Evolutionary conservation across 2,113 vertebrate genomes (phyloP).

Genomic region (Aspiorhynchus laticeps): DNA sequence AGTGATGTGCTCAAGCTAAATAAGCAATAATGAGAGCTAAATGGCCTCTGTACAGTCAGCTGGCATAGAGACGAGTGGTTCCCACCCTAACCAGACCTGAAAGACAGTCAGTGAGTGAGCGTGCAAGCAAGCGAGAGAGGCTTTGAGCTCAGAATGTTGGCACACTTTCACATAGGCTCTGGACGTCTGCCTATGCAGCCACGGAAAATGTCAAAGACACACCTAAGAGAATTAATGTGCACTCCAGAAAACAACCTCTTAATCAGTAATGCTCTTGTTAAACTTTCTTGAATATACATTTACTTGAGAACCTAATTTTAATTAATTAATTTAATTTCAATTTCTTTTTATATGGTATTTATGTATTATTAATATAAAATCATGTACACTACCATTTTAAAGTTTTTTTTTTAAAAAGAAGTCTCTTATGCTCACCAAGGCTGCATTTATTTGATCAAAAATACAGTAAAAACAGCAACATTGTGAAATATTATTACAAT

Average conservation of each 20-base stretch:
- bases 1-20: slow-evolving; percentile 72
- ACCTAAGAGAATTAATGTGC: slow-evolving; percentile 26
- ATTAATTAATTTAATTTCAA: too few relatives aligned
- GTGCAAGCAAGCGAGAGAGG: neutral
- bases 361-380: too few relatives aligned
- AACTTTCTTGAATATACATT: too few relatives aligned
- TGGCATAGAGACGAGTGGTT: slow-evolving; percentile 65
- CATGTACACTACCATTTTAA: too few relatives aligned
- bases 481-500: too few relatives aligned
- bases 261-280: neutral
- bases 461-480: too few relatives aligned
- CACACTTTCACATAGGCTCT: neutral
- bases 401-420: too few relatives aligned
- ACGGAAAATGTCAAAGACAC: slow-evolving; percentile 39
- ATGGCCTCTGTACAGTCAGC: slow-evolving; percentile 66
- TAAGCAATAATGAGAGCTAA: slow-evolving; percentile 72
- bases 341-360: too few relatives aligned
- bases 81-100: slow-evolving; percentile 35
- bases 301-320: neutral
- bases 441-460: too few relatives aligned
- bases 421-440: too few relatives aligned
- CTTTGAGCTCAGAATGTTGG: slow-evolving; percentile 26
- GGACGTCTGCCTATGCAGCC: slow-evolving; percentile 1
- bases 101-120: slow-evolving; percentile 34
- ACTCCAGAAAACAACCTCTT: neutral